Conservation (phyloP, 2,888 invertebrate genomes). For the Aspidiotus rigidus region DNA sequence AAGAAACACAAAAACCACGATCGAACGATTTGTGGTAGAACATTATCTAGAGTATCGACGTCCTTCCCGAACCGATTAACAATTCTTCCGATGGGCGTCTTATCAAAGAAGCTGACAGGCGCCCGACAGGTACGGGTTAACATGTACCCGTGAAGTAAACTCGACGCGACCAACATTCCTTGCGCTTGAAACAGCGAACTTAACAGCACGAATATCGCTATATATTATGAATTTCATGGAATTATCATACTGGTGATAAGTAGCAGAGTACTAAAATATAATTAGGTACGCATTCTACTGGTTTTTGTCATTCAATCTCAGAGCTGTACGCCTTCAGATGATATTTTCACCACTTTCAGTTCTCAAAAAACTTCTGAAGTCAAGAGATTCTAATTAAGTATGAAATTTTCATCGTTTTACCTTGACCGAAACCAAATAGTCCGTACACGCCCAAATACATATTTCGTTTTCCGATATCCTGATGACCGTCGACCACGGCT, state of each 20-base stretch:
- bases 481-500: slow-evolving; percentile 42
- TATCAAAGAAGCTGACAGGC: slow-evolving; percentile 48
- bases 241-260: too few relatives aligned
- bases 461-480: slow-evolving; percentile 51
- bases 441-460: slow-evolving; percentile 85
- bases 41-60: slow-evolving; percentile 58
- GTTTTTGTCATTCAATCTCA: too few relatives aligned
- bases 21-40: slow-evolving; percentile 51
- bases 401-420: slow-evolving; percentile 41
- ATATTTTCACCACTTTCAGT: too few relatives aligned
- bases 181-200: slow-evolving; percentile 29
- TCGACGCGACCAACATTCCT: slow-evolving; percentile 34
- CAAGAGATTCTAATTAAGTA: too few relatives aligned
- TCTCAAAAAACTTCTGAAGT: too few relatives aligned
- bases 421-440: slow-evolving; percentile 77
- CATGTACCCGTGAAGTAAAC: slow-evolving; percentile 35
- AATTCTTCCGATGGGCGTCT: slow-evolving; percentile 48
- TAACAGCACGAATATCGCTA: slow-evolving; percentile 34
- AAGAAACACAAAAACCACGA: slow-evolving; percentile 50
- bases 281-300: too few relatives aligned
- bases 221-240: not conserved
- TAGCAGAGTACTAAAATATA: too few relatives aligned
- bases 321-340: too few relatives aligned
- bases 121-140: slow-evolving; percentile 47
- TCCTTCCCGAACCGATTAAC: slow-evolving; percentile 48